Evolutionary conservation across 2,113 vertebrate genomes (phyloP).

Genomic region (Taurulus bubalis): DNA sequence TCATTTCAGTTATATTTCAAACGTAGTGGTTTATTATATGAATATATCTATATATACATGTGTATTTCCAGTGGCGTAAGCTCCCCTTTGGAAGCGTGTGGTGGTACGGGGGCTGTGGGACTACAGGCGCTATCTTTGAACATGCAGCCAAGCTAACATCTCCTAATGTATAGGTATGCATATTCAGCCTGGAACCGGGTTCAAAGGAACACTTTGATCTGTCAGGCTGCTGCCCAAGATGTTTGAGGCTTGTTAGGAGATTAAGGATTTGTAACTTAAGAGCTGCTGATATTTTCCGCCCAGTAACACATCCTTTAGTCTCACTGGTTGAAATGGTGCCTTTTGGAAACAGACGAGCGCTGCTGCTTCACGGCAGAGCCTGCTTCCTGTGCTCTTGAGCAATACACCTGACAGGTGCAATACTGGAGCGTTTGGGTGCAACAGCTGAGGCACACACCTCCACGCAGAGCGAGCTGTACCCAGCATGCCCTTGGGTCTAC

Average conservation of each 20-base stretch:
- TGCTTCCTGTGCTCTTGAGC: neutral
- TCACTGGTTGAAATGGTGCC: neutral
- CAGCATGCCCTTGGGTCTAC: neutral
- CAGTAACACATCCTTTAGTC: neutral
- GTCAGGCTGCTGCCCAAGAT: conserved; percentile 9
- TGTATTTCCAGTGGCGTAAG: neutral
- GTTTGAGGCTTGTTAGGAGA: conserved; percentile 19
- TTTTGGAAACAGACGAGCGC: neutral
- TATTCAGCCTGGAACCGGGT: conserved; percentile 35
- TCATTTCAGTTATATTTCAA: neutral
- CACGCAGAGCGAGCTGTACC: neutral
- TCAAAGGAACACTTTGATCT: conserved; percentile 57
- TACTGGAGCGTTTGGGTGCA: no score
- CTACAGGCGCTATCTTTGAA: conserved; percentile 59
- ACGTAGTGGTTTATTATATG: neutral
- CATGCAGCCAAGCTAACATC: conserved; percentile 46
- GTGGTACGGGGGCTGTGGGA: conserved; percentile 29
- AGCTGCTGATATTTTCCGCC: neutral
- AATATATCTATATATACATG: neutral
- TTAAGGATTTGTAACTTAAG: conserved; percentile 25
- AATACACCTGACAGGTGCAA: neutral
- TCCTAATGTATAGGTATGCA: conserved; percentile 47
- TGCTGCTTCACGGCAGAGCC: no score
- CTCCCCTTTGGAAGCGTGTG: neutral
- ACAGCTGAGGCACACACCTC: neutral